Conservation (phyloP, 2,888 invertebrate species). For the Prenolepis imparis region DNA sequence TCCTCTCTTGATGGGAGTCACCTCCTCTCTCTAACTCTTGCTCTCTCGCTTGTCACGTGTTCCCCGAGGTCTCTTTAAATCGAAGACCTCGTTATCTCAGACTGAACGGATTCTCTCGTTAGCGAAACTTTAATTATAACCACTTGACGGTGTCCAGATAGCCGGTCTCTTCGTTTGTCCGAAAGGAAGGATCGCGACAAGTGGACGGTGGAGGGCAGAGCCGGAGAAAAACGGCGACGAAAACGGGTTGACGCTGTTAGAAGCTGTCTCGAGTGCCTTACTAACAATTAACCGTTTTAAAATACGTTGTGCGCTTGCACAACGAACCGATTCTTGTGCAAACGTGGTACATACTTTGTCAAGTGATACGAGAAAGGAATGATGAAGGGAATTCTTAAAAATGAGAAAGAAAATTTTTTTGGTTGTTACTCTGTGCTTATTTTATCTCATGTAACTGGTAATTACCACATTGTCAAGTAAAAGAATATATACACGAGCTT, state of each 20-base stretch:
- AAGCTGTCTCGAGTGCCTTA: slow-evolving; percentile 46
- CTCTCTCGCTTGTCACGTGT: slow-evolving; percentile 48
- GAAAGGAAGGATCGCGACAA: slow-evolving; percentile 59
- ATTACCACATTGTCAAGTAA: background rate
- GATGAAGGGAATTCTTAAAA: slow-evolving; percentile 24
- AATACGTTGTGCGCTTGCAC: slow-evolving; percentile 5
- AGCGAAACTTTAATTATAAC: slow-evolving; percentile 78
- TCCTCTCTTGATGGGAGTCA: slow-evolving; percentile 9
- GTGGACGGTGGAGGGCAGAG: slow-evolving; percentile 42
- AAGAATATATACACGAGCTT: slow-evolving; percentile 3
- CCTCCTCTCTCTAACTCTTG: slow-evolving; percentile 5
- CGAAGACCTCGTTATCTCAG: slow-evolving; percentile 77
- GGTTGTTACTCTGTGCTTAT: background rate
- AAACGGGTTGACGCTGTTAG: slow-evolving; percentile 44
- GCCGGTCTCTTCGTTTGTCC: slow-evolving; percentile 55
- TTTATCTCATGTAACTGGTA: slow-evolving; percentile 11
- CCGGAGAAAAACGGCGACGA: slow-evolving; percentile 52
- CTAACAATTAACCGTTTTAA: slow-evolving; percentile 65
- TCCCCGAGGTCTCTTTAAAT: slow-evolving; percentile 75
- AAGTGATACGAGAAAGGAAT: slow-evolving; percentile 12
- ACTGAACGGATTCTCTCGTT: slow-evolving; percentile 78
- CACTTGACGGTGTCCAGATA: slow-evolving; percentile 65
- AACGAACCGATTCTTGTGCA: slow-evolving; percentile 1
- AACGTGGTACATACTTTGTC: slow-evolving; percentile 26
- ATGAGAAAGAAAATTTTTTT: background rate